phyloP scores from a whole-genome alignment of 2,113 vertebrate genomes.

The Morone saxatilis region DNA sequence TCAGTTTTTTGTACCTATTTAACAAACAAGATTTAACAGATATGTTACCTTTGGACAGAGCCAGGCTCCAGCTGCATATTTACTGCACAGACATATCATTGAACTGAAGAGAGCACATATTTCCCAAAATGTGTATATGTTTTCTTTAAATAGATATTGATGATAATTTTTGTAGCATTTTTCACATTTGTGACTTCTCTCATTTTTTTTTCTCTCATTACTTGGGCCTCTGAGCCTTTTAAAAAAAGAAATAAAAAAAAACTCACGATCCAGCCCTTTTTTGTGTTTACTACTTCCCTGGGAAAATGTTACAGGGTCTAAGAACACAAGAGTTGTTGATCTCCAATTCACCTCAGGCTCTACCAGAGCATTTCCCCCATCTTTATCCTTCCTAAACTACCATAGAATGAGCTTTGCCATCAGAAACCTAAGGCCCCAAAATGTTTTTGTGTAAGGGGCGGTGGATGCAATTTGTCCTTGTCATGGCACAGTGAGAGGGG shows the following conservation, averaged over 20 bases:
- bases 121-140: not conserved
- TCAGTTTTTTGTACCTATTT: not conserved
- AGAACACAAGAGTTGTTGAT: slow-evolving; percentile 66
- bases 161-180: not conserved
- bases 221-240: slow-evolving; percentile 1
- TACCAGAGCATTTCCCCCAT: slow-evolving; percentile 53
- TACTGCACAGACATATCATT: not conserved
- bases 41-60: not conserved
- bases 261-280: slow-evolving; percentile 27
- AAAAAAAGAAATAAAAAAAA: not conserved
- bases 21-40: not conserved
- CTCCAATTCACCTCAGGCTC: slow-evolving; percentile 71
- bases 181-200: not conserved
- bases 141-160: not conserved
- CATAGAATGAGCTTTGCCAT: slow-evolving; percentile 53
- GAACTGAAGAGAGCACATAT: not conserved
- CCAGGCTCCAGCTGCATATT: not conserved
- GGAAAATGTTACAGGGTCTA: slow-evolving; percentile 69
- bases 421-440: slow-evolving; percentile 47
- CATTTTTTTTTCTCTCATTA: slow-evolving; percentile 10
- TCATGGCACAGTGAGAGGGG: slow-evolving; percentile 75
- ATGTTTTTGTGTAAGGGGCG: slow-evolving; percentile 76
- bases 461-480: slow-evolving; percentile 83
- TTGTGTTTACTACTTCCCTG: slow-evolving; percentile 64
- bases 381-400: slow-evolving; percentile 60